Percentiles rank a stretch among this genome's conserved stretches.
These are phyloP conservation scores for human DNA, from an alignment of 2,113 vertebrate genomes.

Conservation along the genomic window DNA sequence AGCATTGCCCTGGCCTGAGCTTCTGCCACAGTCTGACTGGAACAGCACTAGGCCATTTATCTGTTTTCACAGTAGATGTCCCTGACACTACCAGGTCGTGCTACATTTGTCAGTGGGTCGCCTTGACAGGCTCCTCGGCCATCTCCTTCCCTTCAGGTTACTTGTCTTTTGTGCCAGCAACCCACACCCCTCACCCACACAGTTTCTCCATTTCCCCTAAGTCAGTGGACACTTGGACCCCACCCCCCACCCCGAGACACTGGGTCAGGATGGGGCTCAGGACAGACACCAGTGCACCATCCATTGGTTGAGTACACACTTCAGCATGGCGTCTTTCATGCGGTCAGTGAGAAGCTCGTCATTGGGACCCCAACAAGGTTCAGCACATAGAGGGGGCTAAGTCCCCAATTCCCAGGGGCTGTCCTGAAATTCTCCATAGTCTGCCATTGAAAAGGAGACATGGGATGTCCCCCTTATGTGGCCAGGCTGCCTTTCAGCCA, in stretches of 20 bases:
- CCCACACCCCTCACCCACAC: background rate
- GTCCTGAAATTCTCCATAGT: background rate
- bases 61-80: background rate
- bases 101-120: background rate
- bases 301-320: background rate
- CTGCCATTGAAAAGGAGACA: background rate
- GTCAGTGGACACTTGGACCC: background rate
- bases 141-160: background rate
- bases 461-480: background rate
- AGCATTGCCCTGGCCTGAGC: background rate
- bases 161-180: background rate
- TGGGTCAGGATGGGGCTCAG: background rate
- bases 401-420: background rate
- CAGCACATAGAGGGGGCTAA: no score
- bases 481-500: background rate
- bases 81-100: background rate
- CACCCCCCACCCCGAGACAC: no score
- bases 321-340: no score
- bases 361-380: background rate
- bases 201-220: background rate
- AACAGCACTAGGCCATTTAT: background rate
- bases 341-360: no score
- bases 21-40: background rate
- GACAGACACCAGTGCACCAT: accelerated
- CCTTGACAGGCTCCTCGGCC: no score